Evolutionary conservation across 2,888 invertebrate species (phyloP).

Genomic region (Hirtodrosophila alboralis): DNA sequence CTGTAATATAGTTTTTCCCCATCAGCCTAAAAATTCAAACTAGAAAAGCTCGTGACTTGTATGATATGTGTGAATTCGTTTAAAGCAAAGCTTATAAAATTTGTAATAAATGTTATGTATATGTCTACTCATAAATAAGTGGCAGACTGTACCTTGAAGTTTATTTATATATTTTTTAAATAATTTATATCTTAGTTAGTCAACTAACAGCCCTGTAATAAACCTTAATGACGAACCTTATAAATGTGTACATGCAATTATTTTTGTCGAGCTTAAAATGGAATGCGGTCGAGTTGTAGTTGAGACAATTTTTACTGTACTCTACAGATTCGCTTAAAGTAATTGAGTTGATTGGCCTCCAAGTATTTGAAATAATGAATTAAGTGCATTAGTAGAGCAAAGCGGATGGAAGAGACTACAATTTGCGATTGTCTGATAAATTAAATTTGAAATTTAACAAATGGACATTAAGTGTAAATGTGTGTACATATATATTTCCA

Average conservation of each 20-base stretch:
- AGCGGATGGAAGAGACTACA: slow-evolving; percentile 22
- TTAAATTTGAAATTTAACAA: slow-evolving; percentile 17
- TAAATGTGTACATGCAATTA: slow-evolving; percentile 42
- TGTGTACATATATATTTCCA: neutral
- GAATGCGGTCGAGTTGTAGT: slow-evolving; percentile 21
- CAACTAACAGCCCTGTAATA: slow-evolving; percentile 22
- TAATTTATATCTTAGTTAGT: slow-evolving; percentile 4
- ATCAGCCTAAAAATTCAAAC: neutral
- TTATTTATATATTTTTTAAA: slow-evolving; percentile 5
- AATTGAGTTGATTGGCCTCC: slow-evolving; percentile 49
- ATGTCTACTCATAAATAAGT: slow-evolving; percentile 1
- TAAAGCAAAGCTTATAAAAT: slow-evolving; percentile 15
- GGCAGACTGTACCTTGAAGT: slow-evolving; percentile 56
- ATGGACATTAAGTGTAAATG: slow-evolving; percentile 5
- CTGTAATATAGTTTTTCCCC: slow-evolving; percentile 8
- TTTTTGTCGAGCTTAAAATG: slow-evolving; percentile 4
- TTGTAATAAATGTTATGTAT: neutral
- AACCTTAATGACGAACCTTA: slow-evolving; percentile 60
- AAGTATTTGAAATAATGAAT: slow-evolving; percentile 26
- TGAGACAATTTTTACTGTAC: slow-evolving; percentile 33
- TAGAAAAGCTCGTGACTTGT: slow-evolving; percentile 48
- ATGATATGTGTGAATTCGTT: slow-evolving; percentile 56
- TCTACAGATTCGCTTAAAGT: slow-evolving; percentile 23
- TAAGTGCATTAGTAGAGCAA: slow-evolving; percentile 21
- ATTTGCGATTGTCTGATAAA: slow-evolving; percentile 10